Conservation (phyloP, 1,140 invertebrate species). For the Pogonomyrmex californicus region DNA sequence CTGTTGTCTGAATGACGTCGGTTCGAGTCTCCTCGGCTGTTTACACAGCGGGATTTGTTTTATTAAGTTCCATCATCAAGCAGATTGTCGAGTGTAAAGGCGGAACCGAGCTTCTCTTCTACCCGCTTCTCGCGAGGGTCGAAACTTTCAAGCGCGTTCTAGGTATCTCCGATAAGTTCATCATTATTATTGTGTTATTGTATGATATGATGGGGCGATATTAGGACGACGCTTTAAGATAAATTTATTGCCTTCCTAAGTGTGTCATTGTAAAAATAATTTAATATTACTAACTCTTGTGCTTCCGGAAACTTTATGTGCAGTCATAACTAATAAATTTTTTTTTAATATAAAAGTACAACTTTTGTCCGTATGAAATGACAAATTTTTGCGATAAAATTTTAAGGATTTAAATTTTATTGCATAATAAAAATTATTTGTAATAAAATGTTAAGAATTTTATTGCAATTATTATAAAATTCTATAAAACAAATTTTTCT, state of each 20-base stretch:
- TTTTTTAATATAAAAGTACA: neutral
- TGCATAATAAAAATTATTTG: neutral
- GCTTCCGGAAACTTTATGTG: neutral
- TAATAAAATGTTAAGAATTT: neutral
- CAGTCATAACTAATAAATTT: neutral
- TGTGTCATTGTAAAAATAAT: neutral
- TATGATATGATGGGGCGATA: slow-evolving; percentile 28
- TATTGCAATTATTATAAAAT: neutral
- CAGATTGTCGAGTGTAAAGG: slow-evolving; percentile 83
- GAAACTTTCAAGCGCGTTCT: slow-evolving; percentile 51
- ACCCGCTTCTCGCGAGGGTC: slow-evolving; percentile 67
- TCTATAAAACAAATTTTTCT: neutral
- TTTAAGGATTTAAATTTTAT: slow-evolving; percentile 3
- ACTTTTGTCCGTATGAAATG: neutral
- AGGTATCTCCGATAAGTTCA: slow-evolving; percentile 52
- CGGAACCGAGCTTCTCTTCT: slow-evolving; percentile 79
- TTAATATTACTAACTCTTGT: neutral
- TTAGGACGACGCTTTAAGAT: slow-evolving; percentile 12
- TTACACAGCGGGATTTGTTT: slow-evolving; percentile 86
- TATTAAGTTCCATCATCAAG: slow-evolving; percentile 86
- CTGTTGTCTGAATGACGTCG: slow-evolving; percentile 84
- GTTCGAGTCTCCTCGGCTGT: slow-evolving; percentile 80
- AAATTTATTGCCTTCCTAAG: slow-evolving; percentile 26
- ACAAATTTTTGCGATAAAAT: neutral
- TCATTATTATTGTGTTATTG: slow-evolving; percentile 55